Base-by-base conservation (phyloP, 1,140 invertebrate genomes). In the Tetramorium alpestre region DNA sequence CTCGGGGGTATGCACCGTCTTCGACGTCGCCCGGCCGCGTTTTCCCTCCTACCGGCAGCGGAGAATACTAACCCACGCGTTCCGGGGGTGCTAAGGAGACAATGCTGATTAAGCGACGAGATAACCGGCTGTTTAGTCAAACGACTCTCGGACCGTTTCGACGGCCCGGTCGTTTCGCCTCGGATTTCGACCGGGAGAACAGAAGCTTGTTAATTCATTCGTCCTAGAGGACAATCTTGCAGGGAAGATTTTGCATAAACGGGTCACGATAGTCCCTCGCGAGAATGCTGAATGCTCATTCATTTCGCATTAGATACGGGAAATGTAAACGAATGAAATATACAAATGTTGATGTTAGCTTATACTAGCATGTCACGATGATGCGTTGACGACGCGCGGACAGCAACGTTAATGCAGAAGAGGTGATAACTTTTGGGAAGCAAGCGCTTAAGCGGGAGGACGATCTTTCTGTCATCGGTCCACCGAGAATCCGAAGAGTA, bases 41-140 rank as follows among this genome's bases (percentile, higher is more conserved):
- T 49, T 65, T 49, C 72, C 62, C 25, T 67, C 49, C 11, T 47
- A 67, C 54, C 77, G 62, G 22, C 67, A 58, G 81, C 67, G 77
- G 69, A 65, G 67, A 44, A 28, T 33, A 62, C 47, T 33, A 41
- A 86, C 62, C 38, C 51, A 33, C 58, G 76, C 54, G 81, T 88
- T 86, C 87, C 70, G 64, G 49, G 85, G 89, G 89, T 51, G 92
- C 88, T 89, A 89, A 90, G 90, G 86, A 94, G 93, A 95, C 94
- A 95, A 95, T 95, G 94, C 94, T 93, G 94, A 95, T 95, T 93
- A 92, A 91, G 81, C 78, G 69, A 58, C 65, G 86, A 92, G 94
- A 95, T 94, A 95, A 92, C 88, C 65, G 80, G 22, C 80, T 87
- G 91, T 91, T 92, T 88, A 89, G 90, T 88, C 91, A 88, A 92